phyloP scores from a whole-genome alignment of 2,113 vertebrate genomes.

The Colossoma macropomum region DNA sequence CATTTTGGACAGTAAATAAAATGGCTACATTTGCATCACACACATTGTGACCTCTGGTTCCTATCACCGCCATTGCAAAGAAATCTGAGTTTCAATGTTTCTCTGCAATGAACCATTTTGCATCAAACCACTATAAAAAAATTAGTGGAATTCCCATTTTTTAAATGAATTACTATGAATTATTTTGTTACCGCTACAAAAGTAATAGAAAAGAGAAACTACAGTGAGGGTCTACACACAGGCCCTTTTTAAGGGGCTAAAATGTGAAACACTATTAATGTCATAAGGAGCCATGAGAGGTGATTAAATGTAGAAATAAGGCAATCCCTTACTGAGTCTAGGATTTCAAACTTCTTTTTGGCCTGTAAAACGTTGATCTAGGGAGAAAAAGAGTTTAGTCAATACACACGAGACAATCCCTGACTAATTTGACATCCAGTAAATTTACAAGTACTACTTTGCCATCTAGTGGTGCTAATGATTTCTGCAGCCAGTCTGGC shows the following conservation, averaged over 20 bases:
- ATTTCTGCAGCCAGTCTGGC: neutral
- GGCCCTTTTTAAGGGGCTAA: neutral
- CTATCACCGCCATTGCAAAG: too few relatives aligned
- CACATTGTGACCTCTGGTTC: too few relatives aligned
- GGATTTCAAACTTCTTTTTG: conserved; percentile 85
- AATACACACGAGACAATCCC: neutral
- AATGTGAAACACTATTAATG: conserved; percentile 75
- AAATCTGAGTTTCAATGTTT: too few relatives aligned
- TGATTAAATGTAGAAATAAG: neutral
- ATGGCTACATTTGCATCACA: too few relatives aligned
- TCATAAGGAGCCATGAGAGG: neutral
- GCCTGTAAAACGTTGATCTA: conserved; percentile 85
- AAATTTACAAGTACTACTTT: conserved; percentile 16
- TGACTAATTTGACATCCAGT: neutral
- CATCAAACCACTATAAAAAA: too few relatives aligned
- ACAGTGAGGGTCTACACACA: too few relatives aligned
- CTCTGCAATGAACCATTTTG: too few relatives aligned
- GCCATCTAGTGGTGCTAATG: conserved; percentile 54
- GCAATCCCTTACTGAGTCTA: conserved; percentile 75
- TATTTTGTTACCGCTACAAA: too few relatives aligned
- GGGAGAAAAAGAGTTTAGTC: neutral
- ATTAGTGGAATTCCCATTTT: too few relatives aligned
- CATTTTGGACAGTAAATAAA: too few relatives aligned
- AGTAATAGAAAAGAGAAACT: too few relatives aligned
- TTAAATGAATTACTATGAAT: too few relatives aligned